Percentiles rank a stretch among this genome's conserved stretches.
These are phyloP conservation scores for Papilio dardanus DNA, from an alignment of 1,140 invertebrate species.

Conservation along the genomic window DNA sequence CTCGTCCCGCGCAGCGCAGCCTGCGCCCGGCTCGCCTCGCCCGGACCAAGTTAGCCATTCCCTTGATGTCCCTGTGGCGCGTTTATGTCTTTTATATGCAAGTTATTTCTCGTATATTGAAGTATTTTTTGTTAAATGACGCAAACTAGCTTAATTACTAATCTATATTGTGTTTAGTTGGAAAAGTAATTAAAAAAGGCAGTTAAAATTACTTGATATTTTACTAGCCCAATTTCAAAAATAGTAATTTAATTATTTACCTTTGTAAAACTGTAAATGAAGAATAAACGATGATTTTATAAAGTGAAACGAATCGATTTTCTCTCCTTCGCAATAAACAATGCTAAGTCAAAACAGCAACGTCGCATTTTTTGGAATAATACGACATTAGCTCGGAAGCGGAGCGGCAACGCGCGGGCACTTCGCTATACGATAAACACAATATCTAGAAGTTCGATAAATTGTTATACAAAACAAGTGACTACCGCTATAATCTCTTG, in stretches of 20 bases:
- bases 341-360: conserved; percentile 13
- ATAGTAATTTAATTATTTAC: not conserved
- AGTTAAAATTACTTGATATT: too few relatives aligned
- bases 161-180: too few relatives aligned
- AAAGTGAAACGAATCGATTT: not conserved
- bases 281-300: not conserved
- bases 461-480: not conserved
- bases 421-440: not conserved
- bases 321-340: not conserved
- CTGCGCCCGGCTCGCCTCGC: not conserved
- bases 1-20: not conserved
- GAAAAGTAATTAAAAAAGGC: too few relatives aligned
- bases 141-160: too few relatives aligned
- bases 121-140: too few relatives aligned
- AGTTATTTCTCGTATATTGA: not conserved
- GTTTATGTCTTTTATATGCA: conserved; percentile 19
- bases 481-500: not conserved
- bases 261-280: not conserved
- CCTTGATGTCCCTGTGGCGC: not conserved
- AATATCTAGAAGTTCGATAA: conserved; percentile 14
- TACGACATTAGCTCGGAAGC: not conserved
- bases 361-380: conserved; percentile 10
- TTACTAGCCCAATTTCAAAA: not conserved
- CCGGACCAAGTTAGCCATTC: not conserved
- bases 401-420: not conserved